Conservation (phyloP, 1,140 invertebrate species). For the Arctopsyche grandis region DNA sequence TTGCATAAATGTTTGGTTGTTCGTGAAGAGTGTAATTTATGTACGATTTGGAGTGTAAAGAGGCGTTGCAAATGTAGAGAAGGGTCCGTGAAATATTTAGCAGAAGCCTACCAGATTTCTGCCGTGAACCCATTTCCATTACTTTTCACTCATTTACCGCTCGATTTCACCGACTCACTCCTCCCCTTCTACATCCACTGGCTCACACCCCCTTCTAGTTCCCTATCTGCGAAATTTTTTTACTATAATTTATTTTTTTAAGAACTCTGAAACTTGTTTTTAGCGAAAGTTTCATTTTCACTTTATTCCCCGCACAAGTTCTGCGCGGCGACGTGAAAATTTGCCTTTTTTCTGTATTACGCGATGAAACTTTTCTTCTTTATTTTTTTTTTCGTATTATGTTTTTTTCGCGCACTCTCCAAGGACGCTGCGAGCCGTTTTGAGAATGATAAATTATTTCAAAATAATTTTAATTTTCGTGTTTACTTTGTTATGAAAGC, state of each 20-base stretch:
- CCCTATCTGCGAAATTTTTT: constrained; percentile 27
- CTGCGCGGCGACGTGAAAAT: constrained; percentile 17
- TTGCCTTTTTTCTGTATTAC: constrained; percentile 32
- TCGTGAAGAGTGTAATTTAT: background rate
- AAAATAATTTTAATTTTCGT: constrained; percentile 8
- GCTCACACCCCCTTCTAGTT: background rate
- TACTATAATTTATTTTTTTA: constrained; percentile 50
- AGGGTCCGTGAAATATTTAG: constrained; percentile 34
- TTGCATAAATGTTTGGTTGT: too few species aligned
- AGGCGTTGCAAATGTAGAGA: constrained; percentile 1
- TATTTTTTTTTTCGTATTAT: constrained; percentile 15
- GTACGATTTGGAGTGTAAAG: constrained; percentile 3
- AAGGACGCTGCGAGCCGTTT: constrained; percentile 16
- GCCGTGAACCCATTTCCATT: constrained; percentile 38
- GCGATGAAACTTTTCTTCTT: constrained; percentile 21
- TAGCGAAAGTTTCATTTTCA: constrained; percentile 46
- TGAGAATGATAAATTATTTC: constrained; percentile 25
- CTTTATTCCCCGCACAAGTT: constrained; percentile 31
- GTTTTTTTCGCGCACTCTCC: background rate
- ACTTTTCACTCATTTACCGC: constrained; percentile 49
- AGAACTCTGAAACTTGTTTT: constrained; percentile 45
- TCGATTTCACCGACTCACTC: constrained; percentile 45
- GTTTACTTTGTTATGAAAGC: too few species aligned
- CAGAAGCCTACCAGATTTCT: constrained; percentile 34
- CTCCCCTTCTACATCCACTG: background rate